Conservation (phyloP, 2,113 vertebrate genomes). For the Todiramphus chloris region DNA sequence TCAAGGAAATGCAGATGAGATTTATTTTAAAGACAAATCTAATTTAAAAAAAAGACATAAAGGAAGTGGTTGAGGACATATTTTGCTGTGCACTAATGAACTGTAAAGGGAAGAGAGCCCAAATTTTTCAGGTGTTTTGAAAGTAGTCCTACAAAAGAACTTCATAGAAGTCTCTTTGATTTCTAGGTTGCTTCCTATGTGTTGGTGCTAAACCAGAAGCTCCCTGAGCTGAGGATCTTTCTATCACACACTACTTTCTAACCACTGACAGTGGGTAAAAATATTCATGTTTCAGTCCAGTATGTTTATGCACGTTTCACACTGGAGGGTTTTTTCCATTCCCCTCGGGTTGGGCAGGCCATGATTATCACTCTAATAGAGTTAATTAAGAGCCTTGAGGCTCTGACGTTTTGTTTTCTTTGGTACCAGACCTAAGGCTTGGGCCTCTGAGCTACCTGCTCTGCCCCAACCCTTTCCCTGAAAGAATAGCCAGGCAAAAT, state of each 20-base stretch:
- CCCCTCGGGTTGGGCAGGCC: slow-evolving; percentile 43
- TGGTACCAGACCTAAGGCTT: slow-evolving; percentile 33
- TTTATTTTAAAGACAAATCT: not conserved
- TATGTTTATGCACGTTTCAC: not conserved
- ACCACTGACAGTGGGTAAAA: not conserved
- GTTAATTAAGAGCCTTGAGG: slow-evolving; percentile 48
- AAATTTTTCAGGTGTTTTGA: not conserved
- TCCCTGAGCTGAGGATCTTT: not conserved
- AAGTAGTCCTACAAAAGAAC: not conserved
- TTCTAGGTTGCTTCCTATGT: not conserved
- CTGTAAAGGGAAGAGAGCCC: not conserved
- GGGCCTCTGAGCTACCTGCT: slow-evolving; percentile 6
- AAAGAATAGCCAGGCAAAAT: not conserved
- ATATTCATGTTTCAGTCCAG: slow-evolving; percentile 12
- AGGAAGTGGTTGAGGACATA: not conserved
- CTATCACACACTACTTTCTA: not conserved
- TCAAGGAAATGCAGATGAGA: not conserved
- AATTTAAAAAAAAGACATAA: not conserved
- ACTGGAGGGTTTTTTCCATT: slow-evolving; percentile 52
- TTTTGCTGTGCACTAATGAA: slow-evolving; percentile 18
- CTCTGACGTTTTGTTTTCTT: slow-evolving; percentile 41
- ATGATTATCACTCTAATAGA: slow-evolving; percentile 17
- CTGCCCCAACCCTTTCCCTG: not conserved
- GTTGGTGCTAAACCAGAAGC: not conserved
- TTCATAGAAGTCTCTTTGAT: not conserved